phyloP scores from a whole-genome alignment of 1,140 invertebrate species.

The Coboldia fuscipes region DNA sequence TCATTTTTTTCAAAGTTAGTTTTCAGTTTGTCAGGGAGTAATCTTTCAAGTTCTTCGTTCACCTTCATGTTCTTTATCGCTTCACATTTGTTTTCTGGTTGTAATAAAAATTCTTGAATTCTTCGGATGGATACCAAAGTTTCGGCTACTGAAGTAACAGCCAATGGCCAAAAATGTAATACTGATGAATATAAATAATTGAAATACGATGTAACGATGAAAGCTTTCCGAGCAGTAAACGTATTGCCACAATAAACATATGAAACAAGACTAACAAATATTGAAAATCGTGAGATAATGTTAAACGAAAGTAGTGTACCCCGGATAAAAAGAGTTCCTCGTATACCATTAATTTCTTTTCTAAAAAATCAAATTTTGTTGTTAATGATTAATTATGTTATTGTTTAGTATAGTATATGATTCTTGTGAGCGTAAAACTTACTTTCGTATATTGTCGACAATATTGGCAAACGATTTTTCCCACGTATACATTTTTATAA shows the following conservation, averaged over 20 bases:
- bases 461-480: constrained; percentile 45
- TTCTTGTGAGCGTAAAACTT: constrained; percentile 5
- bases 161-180: constrained; percentile 43
- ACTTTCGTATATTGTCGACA: constrained; percentile 35
- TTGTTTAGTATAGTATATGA: neutral
- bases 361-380: constrained; percentile 16
- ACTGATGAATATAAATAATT: constrained; percentile 38
- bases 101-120: constrained; percentile 28
- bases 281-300: constrained; percentile 44
- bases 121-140: constrained; percentile 37
- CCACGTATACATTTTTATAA: constrained; percentile 73
- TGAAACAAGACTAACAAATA: constrained; percentile 47
- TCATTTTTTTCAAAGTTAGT: constrained; percentile 11
- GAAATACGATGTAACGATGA: constrained; percentile 43
- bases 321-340: neutral
- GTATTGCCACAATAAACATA: constrained; percentile 37
- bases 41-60: neutral
- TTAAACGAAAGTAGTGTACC: neutral
- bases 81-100: neutral
- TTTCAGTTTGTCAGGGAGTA: constrained; percentile 10
- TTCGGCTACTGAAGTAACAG: constrained; percentile 24
- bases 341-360: constrained; percentile 36
- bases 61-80: neutral
- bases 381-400: neutral
- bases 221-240: constrained; percentile 46